Conservation (phyloP, 2,797 vertebrate genomes). For the Aselliscus stoliczkanus region DNA sequence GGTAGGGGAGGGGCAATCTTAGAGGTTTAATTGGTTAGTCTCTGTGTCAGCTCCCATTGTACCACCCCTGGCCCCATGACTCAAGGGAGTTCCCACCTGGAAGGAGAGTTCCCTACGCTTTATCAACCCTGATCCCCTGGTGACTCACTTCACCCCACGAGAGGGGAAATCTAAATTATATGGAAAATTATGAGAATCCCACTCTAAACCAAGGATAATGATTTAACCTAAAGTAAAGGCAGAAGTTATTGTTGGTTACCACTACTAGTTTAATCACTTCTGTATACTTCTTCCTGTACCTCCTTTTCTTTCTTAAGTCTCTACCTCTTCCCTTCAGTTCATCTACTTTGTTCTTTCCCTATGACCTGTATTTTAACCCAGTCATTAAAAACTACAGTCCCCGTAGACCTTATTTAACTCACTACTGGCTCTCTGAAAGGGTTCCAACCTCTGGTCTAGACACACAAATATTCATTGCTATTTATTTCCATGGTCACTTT, state of each 20-base stretch:
- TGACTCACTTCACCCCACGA: background rate
- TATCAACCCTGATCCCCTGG: background rate
- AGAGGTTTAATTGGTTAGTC: background rate
- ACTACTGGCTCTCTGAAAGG: background rate
- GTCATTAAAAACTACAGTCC: background rate
- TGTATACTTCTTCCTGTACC: background rate
- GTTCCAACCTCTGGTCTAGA: conserved; percentile 51
- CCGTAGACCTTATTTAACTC: conserved; percentile 49
- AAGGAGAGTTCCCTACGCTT: background rate
- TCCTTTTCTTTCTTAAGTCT: background rate
- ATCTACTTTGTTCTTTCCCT: background rate
- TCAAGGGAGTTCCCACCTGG: background rate
- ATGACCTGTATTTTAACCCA: background rate
- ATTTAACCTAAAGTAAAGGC: background rate
- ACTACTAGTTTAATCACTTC: background rate
- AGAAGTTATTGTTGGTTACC: background rate
- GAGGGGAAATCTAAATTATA: background rate
- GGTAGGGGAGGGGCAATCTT: background rate
- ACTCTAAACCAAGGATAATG: background rate
- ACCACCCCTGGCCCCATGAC: background rate
- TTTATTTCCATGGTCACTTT: conserved; percentile 59
- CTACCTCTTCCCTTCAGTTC: background rate
- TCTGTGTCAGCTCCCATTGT: background rate
- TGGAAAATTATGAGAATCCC: background rate
- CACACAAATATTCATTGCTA: conserved; percentile 38